Conservation (phyloP, 2,888 invertebrate species). For the Bellardia bayeri region DNA sequence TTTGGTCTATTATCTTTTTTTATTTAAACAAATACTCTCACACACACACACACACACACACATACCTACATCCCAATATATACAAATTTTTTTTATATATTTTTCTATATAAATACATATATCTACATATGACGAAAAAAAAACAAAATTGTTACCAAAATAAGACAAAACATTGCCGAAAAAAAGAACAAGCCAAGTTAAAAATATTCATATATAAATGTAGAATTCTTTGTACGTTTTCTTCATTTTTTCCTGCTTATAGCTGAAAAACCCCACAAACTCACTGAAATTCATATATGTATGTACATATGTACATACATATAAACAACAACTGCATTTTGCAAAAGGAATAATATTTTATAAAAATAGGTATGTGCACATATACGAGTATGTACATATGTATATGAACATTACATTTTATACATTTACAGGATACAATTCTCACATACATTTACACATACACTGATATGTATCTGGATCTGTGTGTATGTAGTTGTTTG, state of each 20-base stretch:
- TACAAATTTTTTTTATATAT: slow-evolving; percentile 20
- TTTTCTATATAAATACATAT: slow-evolving; percentile 3
- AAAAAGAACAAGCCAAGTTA: slow-evolving; percentile 52
- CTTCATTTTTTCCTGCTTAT: slow-evolving; percentile 64
- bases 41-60: neutral
- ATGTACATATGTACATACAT: slow-evolving; percentile 37
- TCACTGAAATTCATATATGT: neutral
- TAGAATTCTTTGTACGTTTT: slow-evolving; percentile 62
- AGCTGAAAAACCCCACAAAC: slow-evolving; percentile 28
- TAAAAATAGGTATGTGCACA: neutral
- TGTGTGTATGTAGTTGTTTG: neutral
- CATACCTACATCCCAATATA: neutral
- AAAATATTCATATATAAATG: slow-evolving; percentile 59
- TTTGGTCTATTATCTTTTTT: slow-evolving; percentile 64
- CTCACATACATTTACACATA: slow-evolving; percentile 29
- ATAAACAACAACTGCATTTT: slow-evolving; percentile 41
- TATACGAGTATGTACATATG: neutral
- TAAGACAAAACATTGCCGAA: slow-evolving; percentile 62
- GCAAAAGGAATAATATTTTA: slow-evolving; percentile 41
- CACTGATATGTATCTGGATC: neutral
- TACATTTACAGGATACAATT: slow-evolving; percentile 66
- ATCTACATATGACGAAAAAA: too few relatives aligned
- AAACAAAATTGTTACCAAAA: slow-evolving; percentile 51
- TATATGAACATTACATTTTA: slow-evolving; percentile 57
- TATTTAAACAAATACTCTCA: slow-evolving; percentile 37